Evolutionary conservation across 2,113 vertebrate species (phyloP), one percentile per base, ranked within the genome.

Genomic region (Tenebrosternarchus preto): DNA sequence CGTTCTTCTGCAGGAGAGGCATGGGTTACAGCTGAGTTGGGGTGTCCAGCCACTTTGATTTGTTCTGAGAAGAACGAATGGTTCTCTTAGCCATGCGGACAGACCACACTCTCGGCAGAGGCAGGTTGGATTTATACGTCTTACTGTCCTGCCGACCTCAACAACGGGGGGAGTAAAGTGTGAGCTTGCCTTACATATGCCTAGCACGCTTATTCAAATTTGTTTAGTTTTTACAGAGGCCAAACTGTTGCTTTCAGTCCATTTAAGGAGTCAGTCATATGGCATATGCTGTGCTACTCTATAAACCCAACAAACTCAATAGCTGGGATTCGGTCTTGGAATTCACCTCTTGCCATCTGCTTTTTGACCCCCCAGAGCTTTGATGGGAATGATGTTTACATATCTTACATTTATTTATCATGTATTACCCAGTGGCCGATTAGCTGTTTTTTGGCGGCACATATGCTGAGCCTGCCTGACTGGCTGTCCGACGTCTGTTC

Each of bases 361-460:
- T 66, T 68, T n/a, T 39, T 68, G 64, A 68, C 64, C 64, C 64
- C 43, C 33, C 15, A 39, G 33, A 1, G 20, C 33, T n/a, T 68
- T 22, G 64, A 68, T 39, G 4, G 64, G n/a, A 6, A 11, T 36
- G 61, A 70, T 17, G 33, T 64, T 33, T 55, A 7, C 53, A 31
- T 24, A 57, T 29, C n/a, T 39, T 11, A 27, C 33, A n/a, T 73
- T 19, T 80, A 73, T 55, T 67, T 17, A 43, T 56, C 66, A 59
- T 36, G 27, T 53, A 56, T 67, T 80, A 74, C 31, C 39, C 31
- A 50, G 16, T 20, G 50, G 53, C 53, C 11, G 25, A 76, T 76
- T 76, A 67, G 61, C 71, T 59, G 29, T n/a, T 74, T 74, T 27
- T 59, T 80, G 36, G 61, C 53, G 61, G 61, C n/a, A 55, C 55